Base-by-base conservation (phyloP, 2,113 vertebrate species). In the Ceyx margarethae region DNA sequence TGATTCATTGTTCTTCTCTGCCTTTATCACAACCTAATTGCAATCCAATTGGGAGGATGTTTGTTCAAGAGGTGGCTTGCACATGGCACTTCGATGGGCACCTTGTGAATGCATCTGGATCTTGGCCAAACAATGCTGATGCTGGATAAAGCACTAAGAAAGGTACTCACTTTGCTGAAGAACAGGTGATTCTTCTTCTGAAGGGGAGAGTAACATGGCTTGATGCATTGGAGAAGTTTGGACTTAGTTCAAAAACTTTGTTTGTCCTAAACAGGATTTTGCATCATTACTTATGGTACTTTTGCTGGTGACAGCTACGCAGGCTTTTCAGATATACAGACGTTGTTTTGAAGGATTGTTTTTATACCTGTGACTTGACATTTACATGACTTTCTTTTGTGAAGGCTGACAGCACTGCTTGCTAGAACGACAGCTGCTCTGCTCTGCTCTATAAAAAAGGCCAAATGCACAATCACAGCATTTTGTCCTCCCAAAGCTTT, bases 381-480 rank as follows among this genome's bases (percentile, higher is more conserved):
- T 96, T 96, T 96, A 96, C 96, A 95, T 87, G 93, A 91, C 91
- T 96, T 95, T 79, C 81, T 94, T 96, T 95, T 95, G 94, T 96
- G 96, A 95, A 95, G 83, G 78, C 87, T 96, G 96, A 94, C 96
- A 97, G 92, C 89, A 64, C 45, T 88, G 85, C 89, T 92, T 91
- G 80, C 89, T 95, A 87, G 92, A 95, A 92, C 31, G 91, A 95
- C 95, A 96, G 96, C 92, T 96, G 94, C 94, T 96, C 91, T 85
- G 54, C 79, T 90, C 72, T 82, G 56, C 81, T 93, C 65, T 74
- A 4, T 85, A 66, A 56, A 65, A 94, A 95, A 93, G 95, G 93
- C 94, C 96, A 95, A 89, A 72, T 74, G 66, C 54, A 81, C 50
- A 91, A 37, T 78, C 75, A 67, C 67, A 81, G 94, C 73, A 50